Evolutionary conservation across 2,113 vertebrate genomes (phyloP), one percentile per base, ranked within the genome.

Genomic region (Pandion haliaetus): DNA sequence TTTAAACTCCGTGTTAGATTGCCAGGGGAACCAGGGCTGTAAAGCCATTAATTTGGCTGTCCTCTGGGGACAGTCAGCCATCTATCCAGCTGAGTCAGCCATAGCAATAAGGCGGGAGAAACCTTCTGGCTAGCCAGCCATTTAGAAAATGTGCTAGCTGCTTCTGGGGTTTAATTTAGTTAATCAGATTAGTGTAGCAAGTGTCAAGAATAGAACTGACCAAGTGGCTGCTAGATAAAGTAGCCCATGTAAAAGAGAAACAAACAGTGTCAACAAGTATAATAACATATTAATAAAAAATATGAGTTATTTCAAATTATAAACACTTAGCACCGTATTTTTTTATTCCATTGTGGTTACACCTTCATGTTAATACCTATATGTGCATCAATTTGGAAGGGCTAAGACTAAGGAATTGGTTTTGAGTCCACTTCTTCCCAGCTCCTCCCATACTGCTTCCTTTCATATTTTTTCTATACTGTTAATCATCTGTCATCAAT

Each of bases 21-120:
- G 84, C 82, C 77, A 72, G 70, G 84, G 87, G 78, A 84, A 47
- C 6, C 3, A 67, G 71, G 62, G 94, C 86, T 79, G n/a, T 38
- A 34, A 28, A 82, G 76, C 36, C 14, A 31, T 87, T 88, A 47
- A 57, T 82, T 76, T 90, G 88, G 49, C 72, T 58, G 16, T 58
- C 10, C 63, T 91, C 50, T n/a, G 80, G 62, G 62, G 82, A 97
- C 28, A 93, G 82, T 52, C 82, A 79, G 65, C 65, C 88, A 50
- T 82, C 85, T 65, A n/a, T 88, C 90, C 83, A 61, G 83, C 90
- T 70, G 88, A 86, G 67, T 87, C 95, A 95, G 96, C 65, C n/a
- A 5, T 23, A 72, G 82, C 73, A 58, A 4, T 34, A 52, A 34
- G 28, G 86, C 88, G 66, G 76, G 47, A 79, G 57, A 74, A 66